Evolutionary conservation across 2,888 invertebrate genomes (phyloP), one percentile per base, ranked within the genome.

Genomic region (Melitaea athalia): DNA sequence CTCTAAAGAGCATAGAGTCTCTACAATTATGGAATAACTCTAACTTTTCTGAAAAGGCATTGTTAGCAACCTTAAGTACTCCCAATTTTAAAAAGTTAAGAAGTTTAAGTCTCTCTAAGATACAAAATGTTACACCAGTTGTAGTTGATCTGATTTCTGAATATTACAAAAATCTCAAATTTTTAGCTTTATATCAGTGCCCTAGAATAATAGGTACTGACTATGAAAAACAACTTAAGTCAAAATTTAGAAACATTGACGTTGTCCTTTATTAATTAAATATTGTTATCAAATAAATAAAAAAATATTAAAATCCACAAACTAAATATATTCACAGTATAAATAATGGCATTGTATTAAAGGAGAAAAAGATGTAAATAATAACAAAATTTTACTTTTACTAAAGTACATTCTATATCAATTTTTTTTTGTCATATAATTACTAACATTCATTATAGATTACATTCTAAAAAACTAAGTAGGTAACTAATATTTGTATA

Each of bases 1-100:
- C 82, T 68, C 80, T 91, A 17, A 80, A 79, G 71, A 75, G 76
- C 17, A 75, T 92, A 70, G 77, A 84, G 69, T 84, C 85, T 73
- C 79, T 93, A 72, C 89, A 88, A 72, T 79, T 93, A 70, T 93
- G 93, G 93, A 92, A 93, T 75, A 93, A 92, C 75, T 71, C 67
- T 1, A 82, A 80, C 62, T 93, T 93, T 74, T 81, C 87, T 31
- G 89, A 92, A 78, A 73, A 66, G 6, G 83, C 77, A 70, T 78
- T 93, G 52, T 73, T 85, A 6, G 80, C 76, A 71, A 86, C 87
- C 52, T 79, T 93, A 42, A 78, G 82, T n/a, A 82, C 84, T 72
- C 79, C 83, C 1, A 79, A 77, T 69, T 78, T 91, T 63, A 72
- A 81, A 15, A 85, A 79, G 70, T 72, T 93, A 63, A 79, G 82